Base-by-base conservation (phyloP, 2,888 invertebrate species). In the Rhagonycha fulva region DNA sequence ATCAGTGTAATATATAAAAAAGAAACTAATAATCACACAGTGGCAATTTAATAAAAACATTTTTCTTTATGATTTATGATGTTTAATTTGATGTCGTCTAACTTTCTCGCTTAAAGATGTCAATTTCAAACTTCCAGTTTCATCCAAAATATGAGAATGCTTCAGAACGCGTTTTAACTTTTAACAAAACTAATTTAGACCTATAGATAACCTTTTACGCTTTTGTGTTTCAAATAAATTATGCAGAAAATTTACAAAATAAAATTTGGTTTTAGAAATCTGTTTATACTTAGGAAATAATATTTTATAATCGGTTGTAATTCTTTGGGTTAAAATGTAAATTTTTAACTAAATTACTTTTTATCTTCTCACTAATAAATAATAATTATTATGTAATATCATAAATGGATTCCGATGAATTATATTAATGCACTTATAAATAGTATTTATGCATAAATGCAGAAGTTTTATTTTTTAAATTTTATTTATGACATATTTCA, bases 41-140 rank as follows among this genome's bases (percentile, higher is more conserved):
- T 76, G 76, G 69, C 76, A 76, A 76, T 76, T 71, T 76, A 76
- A 76, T 76, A 72, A 63, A 66, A 70, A 76, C 71, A 71, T 76
- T 74, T 74, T 70, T 74, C 71, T 71, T 74, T 74, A 60, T 76
- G 76, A 76, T 76, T 76, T 76, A 76, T 74, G 74, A 74, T 74
- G 28, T 76, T 76, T 76, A 76, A 76, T 76, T 76, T 76, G 74
- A 76, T 76, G 76, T 71, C 76, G 32, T 74, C 74, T 76, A 74
- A 76, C 14, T 74, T 76, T 74, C 71, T 62, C 69, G 71, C 74
- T 73, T 61, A 73, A 70, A 62, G 73, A 76, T 70, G 76, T 76
- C 76, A 76, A 76, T 73, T 47, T 72, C 70, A 26, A 76, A 32
- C 30, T 28, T 73, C 62, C 73, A 70, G 67, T 76, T 76, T 60